Percentiles rank a stretch among this genome's conserved stretches.
Conservation (phyloP, 2,888 invertebrate species). For the Mycalesis mineus region DNA sequence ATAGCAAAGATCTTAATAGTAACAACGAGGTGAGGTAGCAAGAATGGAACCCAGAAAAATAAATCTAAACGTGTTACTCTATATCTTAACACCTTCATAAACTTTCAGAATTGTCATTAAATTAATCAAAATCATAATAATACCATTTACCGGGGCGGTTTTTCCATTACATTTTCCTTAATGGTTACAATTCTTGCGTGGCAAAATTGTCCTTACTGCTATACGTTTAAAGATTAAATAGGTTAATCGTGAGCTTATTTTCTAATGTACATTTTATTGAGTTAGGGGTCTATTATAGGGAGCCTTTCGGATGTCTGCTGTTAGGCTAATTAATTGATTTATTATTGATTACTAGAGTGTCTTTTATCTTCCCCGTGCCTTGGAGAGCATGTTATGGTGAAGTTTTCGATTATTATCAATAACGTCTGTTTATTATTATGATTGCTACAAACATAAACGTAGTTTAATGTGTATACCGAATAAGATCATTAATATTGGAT, state of each 20-base stretch:
- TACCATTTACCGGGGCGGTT: neutral
- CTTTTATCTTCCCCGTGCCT: no score
- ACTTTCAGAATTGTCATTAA: neutral
- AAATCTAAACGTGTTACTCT: neutral
- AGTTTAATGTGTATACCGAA: no score
- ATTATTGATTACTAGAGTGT: no score
- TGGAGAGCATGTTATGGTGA: no score
- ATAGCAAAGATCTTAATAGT: no score
- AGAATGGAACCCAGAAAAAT: no score
- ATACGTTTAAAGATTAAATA: conserved; percentile 4
- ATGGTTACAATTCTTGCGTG: neutral
- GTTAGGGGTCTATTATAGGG: neutral
- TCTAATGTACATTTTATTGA: neutral
- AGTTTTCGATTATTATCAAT: no score
- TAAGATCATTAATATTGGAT: no score
- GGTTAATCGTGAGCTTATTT: conserved; percentile 3
- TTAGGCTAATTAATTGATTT: conserved; percentile 1
- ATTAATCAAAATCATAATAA: neutral
- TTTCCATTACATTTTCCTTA: conserved; percentile 11
- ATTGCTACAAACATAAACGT: no score
- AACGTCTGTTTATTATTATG: no score
- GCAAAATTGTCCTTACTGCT: neutral
- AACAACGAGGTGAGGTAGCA: no score
- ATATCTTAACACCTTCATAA: neutral
- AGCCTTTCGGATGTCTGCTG: neutral